Evolutionary conservation across 2,797 vertebrate genomes (phyloP).

Genomic region (Graptemys geographica): DNA sequence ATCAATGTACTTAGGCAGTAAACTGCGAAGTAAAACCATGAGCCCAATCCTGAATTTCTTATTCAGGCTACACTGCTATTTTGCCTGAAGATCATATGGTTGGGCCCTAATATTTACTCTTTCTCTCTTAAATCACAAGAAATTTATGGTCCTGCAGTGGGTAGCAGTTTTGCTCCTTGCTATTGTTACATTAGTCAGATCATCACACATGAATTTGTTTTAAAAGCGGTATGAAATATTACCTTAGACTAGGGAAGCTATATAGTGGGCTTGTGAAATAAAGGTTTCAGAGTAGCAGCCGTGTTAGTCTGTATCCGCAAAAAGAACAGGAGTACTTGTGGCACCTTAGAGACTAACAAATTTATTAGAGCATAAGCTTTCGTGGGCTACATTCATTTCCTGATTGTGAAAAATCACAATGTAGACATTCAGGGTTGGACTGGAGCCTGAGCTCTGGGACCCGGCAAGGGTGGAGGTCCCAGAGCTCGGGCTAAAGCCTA

Average conservation of each 20-base stretch:
- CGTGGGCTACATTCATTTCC: not conserved
- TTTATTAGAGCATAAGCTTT: too few relatives aligned
- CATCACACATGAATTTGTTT: not conserved
- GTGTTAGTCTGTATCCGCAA: too few relatives aligned
- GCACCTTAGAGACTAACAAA: too few relatives aligned
- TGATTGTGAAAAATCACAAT: not conserved
- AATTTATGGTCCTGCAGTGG: not conserved
- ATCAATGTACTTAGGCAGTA: not conserved
- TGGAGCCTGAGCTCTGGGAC: not conserved
- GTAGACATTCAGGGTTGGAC: not conserved
- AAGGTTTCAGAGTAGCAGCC: not conserved
- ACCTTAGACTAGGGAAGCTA: not conserved
- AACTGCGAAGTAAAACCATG: not conserved
- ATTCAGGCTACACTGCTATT: not conserved
- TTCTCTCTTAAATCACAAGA: not conserved
- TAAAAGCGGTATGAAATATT: not conserved
- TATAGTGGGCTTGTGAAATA: not conserved
- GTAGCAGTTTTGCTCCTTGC: not conserved
- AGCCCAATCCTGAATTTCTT: not conserved
- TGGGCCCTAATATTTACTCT: not conserved
- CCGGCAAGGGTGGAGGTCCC: not conserved
- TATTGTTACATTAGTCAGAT: not conserved
- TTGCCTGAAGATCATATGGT: not conserved
- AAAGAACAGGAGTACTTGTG: too few relatives aligned
- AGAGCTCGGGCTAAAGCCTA: not conserved